Conservation (phyloP, 2,113 vertebrate genomes). For the Neomonachus schauinslandi region DNA sequence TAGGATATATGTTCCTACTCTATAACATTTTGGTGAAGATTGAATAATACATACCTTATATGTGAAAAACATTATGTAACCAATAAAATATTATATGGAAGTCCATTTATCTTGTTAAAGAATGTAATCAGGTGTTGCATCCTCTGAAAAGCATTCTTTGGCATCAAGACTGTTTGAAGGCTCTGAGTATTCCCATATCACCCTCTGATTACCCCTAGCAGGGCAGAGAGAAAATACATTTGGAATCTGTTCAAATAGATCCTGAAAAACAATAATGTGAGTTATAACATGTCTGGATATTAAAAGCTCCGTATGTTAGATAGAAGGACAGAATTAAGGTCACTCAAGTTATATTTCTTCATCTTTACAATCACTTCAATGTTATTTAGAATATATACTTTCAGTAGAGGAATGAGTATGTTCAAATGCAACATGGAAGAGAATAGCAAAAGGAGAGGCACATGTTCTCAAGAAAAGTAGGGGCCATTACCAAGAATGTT, state of each 20-base stretch:
- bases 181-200: neutral
- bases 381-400: neutral
- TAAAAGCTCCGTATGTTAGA: neutral
- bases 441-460: neutral
- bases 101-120: neutral
- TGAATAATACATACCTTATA: neutral
- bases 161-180: neutral
- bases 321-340: neutral
- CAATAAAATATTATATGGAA: neutral
- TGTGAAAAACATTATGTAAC: neutral
- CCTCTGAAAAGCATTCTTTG: neutral
- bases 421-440: neutral
- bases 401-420: neutral
- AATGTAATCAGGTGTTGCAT: neutral
- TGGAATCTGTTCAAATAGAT: neutral
- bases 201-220: neutral
- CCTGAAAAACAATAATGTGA: neutral
- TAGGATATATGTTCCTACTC: neutral
- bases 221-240: neutral
- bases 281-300: neutral
- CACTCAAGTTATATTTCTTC: neutral
- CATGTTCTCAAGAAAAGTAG: neutral
- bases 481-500: neutral
- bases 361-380: neutral
- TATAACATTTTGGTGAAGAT: neutral